Conservation (phyloP, 2,888 invertebrate species). For the Mythimna lalbum region DNA sequence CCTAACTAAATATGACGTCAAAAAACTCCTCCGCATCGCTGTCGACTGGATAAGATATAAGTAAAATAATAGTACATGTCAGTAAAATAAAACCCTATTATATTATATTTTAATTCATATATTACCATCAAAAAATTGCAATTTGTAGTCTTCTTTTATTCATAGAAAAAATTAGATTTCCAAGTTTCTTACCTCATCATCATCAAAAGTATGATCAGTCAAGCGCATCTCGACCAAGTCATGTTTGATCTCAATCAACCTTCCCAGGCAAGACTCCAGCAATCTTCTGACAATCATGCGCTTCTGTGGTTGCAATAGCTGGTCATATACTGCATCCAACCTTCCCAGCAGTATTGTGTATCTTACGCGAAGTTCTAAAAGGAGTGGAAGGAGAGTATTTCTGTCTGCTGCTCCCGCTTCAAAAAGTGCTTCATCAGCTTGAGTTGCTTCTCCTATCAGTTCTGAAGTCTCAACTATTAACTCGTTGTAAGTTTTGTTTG, state of each 20-base stretch:
- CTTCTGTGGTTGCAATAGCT: conserved; percentile 98
- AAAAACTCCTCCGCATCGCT: too few species aligned
- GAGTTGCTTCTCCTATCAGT: conserved; percentile 90
- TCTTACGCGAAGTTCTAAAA: conserved; percentile 94
- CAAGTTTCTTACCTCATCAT: conserved; percentile 88
- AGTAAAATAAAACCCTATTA: too few species aligned
- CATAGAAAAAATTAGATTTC: too few species aligned
- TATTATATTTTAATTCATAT: too few species aligned
- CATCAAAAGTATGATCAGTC: conserved; percentile 96
- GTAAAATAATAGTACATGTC: too few species aligned
- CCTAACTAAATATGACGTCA: too few species aligned
- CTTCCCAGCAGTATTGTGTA: conserved; percentile 95
- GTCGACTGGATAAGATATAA: too few species aligned
- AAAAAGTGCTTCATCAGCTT: conserved; percentile 91
- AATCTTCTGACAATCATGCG: conserved; percentile 94
- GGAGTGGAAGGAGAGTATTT: conserved; percentile 90
- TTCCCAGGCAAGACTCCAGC: conserved; percentile 94
- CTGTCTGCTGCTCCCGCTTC: conserved; percentile 91
- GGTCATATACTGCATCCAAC: conserved; percentile 96
- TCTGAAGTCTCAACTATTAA: conserved; percentile 92
- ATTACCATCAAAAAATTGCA: too few species aligned
- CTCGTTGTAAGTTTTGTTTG: conserved; percentile 93
- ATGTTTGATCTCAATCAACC: conserved; percentile 96
- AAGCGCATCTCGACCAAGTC: conserved; percentile 96
- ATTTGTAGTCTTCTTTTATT: too few species aligned